Evolutionary conservation across 2,113 vertebrate species (phyloP).

Genomic region (Aviceda subcristata): DNA sequence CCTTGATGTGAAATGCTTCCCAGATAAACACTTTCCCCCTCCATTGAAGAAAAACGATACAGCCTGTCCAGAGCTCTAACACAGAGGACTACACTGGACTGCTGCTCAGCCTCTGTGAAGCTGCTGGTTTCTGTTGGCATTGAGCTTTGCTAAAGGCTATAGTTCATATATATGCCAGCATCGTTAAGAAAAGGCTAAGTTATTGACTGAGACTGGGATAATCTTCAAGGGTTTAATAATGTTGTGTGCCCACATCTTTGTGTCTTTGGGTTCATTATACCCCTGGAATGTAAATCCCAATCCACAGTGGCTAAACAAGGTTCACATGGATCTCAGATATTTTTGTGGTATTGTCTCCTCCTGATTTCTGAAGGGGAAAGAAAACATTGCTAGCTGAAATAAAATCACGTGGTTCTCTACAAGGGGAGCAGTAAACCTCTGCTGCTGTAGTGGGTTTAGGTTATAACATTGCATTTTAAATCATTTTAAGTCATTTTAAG

Average conservation of each 20-base stretch:
- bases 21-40: slow-evolving; percentile 39
- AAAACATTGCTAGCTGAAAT: not conserved
- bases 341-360: not conserved
- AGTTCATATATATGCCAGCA: not conserved
- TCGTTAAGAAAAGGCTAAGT: not conserved
- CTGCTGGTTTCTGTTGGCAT: not conserved
- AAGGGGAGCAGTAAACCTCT: not conserved
- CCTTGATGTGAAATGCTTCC: not conserved
- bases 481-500: not conserved
- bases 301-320: not conserved
- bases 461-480: not conserved
- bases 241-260: not conserved
- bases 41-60: slow-evolving; percentile 11
- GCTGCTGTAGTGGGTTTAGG: not conserved
- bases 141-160: not conserved
- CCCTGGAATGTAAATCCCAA: slow-evolving; percentile 27
- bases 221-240: not conserved
- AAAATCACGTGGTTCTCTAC: not conserved
- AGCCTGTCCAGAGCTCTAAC: not conserved
- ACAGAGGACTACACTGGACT: not conserved
- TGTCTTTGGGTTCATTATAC: not conserved
- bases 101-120: not conserved
- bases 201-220: not conserved
- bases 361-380: not conserved
- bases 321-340: not conserved